A percentile compares a stretch with the other conserved stretches of the same genome.
phyloP scores from a whole-genome alignment of 2,113 vertebrate species.

The Cyprinus carpio region DNA sequence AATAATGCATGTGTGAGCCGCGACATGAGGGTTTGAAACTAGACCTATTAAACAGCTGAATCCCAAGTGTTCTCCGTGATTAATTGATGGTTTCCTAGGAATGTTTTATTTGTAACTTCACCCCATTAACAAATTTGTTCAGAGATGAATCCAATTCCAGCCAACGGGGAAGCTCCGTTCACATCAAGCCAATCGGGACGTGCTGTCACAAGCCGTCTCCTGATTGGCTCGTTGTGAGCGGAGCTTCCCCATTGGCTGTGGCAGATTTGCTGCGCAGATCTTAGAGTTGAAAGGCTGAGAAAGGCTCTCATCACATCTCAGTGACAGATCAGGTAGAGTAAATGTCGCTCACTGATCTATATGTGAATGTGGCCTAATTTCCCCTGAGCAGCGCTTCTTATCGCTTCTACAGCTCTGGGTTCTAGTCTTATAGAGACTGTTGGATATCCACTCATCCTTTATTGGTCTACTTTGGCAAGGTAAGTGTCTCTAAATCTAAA shows the following conservation, averaged over 20 bases:
- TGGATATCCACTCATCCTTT: slow-evolving; percentile 6
- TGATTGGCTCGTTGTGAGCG: not conserved
- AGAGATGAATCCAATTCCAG: slow-evolving; percentile 13
- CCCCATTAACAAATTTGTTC: slow-evolving; percentile 29
- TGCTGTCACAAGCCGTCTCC: not conserved
- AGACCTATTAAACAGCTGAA: not conserved
- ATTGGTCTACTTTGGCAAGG: slow-evolving; percentile 12
- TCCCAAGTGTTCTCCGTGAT: not conserved
- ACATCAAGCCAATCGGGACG: slow-evolving; percentile 56
- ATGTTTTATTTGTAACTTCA: slow-evolving; percentile 55
- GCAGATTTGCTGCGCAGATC: not conserved
- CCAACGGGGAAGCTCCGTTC: slow-evolving; percentile 51
- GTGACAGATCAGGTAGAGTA: slow-evolving; percentile 48
- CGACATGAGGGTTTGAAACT: not conserved
- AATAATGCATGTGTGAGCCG: not conserved
- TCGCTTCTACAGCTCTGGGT: not conserved
- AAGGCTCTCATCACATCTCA: slow-evolving; percentile 28
- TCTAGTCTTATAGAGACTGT: not conserved
- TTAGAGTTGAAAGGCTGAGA: slow-evolving; percentile 30
- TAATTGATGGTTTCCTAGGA: slow-evolving; percentile 22
- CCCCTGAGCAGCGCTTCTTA: not conserved
- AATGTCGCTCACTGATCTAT: slow-evolving; percentile 15
- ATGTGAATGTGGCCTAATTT: not conserved
- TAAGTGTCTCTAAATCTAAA: not conserved
- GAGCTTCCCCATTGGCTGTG: slow-evolving; percentile 10